These are phyloP conservation scores for Beaufortia kweichowensis DNA, from an alignment of 2,113 vertebrate species.

Conservation along the genomic window DNA sequence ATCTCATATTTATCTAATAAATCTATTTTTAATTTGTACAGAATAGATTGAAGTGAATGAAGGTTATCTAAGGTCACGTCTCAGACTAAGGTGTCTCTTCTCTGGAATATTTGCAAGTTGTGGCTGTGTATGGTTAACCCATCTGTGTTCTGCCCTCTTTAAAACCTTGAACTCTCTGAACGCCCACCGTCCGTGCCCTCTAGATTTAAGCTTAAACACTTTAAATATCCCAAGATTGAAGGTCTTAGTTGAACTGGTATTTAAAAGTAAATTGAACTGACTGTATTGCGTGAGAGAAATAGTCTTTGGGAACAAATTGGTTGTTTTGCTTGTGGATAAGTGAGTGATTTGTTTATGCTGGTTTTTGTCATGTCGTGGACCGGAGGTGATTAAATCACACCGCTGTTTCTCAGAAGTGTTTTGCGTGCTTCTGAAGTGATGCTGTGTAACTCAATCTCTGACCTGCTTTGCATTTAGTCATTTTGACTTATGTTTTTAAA, in stretches of 20 bases:
- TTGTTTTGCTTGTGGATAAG: slow-evolving; percentile 4
- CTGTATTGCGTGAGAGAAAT: neutral
- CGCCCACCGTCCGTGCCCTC: neutral
- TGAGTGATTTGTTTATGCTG: slow-evolving; percentile 6
- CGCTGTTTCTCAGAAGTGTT: slow-evolving; percentile 1
- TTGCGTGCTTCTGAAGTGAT: neutral
- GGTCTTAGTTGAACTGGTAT: neutral
- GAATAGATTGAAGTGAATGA: neutral
- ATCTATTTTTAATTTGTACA: neutral
- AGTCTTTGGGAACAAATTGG: neutral
- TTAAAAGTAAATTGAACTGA: neutral
- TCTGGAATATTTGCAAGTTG: slow-evolving; percentile 19
- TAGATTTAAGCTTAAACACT: neutral
- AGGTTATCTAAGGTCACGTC: neutral
- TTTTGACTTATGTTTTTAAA: neutral
- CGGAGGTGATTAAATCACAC: neutral
- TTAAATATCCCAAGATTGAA: neutral
- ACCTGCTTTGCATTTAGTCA: neutral
- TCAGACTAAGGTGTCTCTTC: neutral
- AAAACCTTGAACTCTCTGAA: slow-evolving; percentile 1
- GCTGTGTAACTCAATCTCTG: slow-evolving; percentile 20
- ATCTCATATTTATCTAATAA: neutral
- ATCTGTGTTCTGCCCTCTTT: slow-evolving; percentile 1
- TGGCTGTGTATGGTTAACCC: neutral
- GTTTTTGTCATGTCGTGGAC: neutral